phyloP scores from a whole-genome alignment of 1,140 invertebrate genomes.

The Hirudo medicinalis region DNA sequence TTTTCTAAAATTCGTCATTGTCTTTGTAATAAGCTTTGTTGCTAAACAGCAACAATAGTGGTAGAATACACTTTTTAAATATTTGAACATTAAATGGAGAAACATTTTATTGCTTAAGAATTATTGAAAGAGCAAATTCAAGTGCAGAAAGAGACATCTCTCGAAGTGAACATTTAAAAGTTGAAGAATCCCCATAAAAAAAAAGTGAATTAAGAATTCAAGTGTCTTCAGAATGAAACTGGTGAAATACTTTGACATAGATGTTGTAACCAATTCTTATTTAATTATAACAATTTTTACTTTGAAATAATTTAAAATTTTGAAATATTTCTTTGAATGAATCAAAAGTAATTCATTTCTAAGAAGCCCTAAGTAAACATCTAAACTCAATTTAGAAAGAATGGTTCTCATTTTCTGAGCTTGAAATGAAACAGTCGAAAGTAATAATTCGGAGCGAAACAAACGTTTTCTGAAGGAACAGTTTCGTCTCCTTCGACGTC shows the following conservation, averaged over 20 bases:
- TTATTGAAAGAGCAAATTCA: no score
- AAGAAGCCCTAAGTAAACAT: neutral
- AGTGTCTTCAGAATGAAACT: no score
- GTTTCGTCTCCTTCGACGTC: slow-evolving; percentile 8
- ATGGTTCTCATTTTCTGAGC: neutral
- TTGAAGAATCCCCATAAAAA: no score
- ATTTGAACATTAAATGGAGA: no score
- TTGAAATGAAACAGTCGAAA: neutral
- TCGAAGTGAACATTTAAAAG: no score
- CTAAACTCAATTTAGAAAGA: neutral
- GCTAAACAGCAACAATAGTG: neutral
- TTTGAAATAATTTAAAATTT: neutral
- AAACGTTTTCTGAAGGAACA: neutral
- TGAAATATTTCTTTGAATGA: neutral
- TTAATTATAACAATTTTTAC: neutral
- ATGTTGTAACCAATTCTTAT: neutral
- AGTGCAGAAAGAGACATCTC: no score
- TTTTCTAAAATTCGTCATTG: neutral
- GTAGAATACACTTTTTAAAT: neutral
- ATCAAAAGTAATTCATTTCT: neutral
- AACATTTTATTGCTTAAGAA: no score
- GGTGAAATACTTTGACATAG: no score
- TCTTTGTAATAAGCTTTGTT: neutral
- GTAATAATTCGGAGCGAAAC: slow-evolving; percentile 9
- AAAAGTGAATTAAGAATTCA: no score